A percentile compares a stretch with the other conserved stretches of the same genome.
These are phyloP conservation scores for Enoplosus armatus DNA, from an alignment of 2,797 vertebrate species.

Conservation along the genomic window DNA sequence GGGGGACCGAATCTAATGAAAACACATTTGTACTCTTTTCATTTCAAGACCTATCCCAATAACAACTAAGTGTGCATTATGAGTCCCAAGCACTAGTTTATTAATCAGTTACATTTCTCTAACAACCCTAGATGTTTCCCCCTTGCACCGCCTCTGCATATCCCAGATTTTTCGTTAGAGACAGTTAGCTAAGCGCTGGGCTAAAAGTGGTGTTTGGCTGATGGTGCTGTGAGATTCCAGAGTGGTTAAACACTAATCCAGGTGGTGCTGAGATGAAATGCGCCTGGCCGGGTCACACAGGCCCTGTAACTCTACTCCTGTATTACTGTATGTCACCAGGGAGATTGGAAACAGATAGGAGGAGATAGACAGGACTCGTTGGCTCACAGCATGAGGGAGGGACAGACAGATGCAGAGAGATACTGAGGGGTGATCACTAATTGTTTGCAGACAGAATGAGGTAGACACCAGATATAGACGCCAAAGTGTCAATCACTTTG, in stretches of 20 bases:
- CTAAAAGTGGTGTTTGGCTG: slow-evolving; percentile 72
- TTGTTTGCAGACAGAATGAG: slow-evolving; percentile 68
- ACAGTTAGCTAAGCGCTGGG: slow-evolving; percentile 43
- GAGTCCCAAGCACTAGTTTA: background rate
- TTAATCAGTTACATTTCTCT: slow-evolving; percentile 14
- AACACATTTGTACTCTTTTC: slow-evolving; percentile 1
- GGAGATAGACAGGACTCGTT: slow-evolving; percentile 56
- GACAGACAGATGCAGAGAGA: slow-evolving; percentile 32
- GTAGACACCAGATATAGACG: slow-evolving; percentile 58
- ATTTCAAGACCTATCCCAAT: slow-evolving; percentile 4
- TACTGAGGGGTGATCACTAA: slow-evolving; percentile 47
- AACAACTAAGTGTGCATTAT: slow-evolving; percentile 9
- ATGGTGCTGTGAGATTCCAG: slow-evolving; percentile 71
- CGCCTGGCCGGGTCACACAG: slow-evolving; percentile 66
- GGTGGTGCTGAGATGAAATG: slow-evolving; percentile 79
- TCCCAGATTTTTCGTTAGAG: slow-evolving; percentile 23
- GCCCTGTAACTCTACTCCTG: slow-evolving; percentile 72
- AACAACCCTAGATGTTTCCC: slow-evolving; percentile 6
- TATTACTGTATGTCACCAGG: slow-evolving; percentile 71
- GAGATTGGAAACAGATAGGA: slow-evolving; percentile 74
- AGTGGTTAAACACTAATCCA: slow-evolving; percentile 81
- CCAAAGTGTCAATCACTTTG: slow-evolving; percentile 66
- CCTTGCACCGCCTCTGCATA: slow-evolving; percentile 11
- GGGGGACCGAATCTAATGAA: background rate
- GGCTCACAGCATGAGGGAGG: slow-evolving; percentile 49